Evolutionary conservation across 2,113 vertebrate species (phyloP).

Genomic region (Ictalurus furcatus): DNA sequence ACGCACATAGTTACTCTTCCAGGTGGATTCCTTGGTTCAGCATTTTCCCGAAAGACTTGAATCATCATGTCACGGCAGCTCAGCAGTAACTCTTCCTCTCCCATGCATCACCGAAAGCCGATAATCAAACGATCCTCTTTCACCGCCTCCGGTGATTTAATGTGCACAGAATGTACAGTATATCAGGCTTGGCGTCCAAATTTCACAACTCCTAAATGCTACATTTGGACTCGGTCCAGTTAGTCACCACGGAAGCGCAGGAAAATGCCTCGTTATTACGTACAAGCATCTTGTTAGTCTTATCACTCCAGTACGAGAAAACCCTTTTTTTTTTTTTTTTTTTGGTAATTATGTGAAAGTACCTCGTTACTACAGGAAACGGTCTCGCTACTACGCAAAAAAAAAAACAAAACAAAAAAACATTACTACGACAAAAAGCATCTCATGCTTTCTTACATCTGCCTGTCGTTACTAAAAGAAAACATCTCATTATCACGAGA

Average conservation of each 20-base stretch:
- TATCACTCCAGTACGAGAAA: neutral
- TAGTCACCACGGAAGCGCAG: neutral
- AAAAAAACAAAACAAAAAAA: neutral
- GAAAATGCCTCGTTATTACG: neutral
- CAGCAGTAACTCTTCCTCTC: conserved; percentile 13
- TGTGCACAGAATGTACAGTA: neutral
- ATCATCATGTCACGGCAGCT: neutral
- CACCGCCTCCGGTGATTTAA: conserved; percentile 7
- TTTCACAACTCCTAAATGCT: neutral
- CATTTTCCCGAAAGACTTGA: conserved; percentile 9
- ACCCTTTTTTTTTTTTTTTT: neutral
- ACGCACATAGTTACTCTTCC: neutral
- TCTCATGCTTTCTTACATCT: no score
- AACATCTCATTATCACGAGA: neutral
- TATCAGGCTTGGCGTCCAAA: neutral
- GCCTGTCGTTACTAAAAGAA: no score
- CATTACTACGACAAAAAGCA: neutral
- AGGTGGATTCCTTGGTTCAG: conserved; percentile 7
- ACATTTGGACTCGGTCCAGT: neutral
- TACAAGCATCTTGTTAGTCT: neutral
- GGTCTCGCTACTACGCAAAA: neutral
- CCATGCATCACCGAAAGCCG: neutral
- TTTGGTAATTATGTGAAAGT: neutral
- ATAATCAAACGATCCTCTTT: conserved; percentile 9
- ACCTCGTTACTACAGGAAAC: neutral